These are phyloP conservation scores for Bhutanitis thaidina DNA, from an alignment of 2,888 invertebrate species.

Conservation along the genomic window DNA sequence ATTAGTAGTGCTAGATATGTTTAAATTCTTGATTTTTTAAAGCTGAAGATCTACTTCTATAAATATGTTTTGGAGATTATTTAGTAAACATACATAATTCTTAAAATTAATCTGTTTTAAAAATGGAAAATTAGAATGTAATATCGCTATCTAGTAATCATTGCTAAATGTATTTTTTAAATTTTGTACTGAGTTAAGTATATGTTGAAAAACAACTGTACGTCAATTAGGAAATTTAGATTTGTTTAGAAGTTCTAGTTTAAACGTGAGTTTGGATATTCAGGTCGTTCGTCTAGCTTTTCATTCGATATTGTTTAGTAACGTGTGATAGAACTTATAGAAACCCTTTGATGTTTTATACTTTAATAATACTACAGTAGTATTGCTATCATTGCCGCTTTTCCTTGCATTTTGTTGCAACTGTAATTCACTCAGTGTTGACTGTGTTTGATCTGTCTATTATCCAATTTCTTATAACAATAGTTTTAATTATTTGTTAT, in stretches of 20 bases:
- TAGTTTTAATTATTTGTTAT: no score
- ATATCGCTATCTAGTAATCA: conserved; percentile 10
- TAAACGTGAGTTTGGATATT: conserved; percentile 5
- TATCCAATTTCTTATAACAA: no score
- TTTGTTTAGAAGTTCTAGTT: conserved; percentile 10
- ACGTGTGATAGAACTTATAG: conserved; percentile 18
- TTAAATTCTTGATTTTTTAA: conserved; percentile 4
- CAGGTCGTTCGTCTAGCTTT: conserved; percentile 15
- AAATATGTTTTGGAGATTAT: conserved; percentile 1
- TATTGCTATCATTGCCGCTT: conserved; percentile 16
- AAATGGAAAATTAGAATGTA: conserved; percentile 11
- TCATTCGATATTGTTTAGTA: conserved; percentile 9
- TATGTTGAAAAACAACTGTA: neutral
- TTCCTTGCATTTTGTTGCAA: conserved; percentile 12
- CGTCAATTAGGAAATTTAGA: conserved; percentile 15
- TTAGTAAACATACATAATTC: conserved; percentile 3
- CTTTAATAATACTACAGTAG: conserved; percentile 9
- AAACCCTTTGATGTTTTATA: conserved; percentile 10
- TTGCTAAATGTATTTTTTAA: conserved; percentile 12
- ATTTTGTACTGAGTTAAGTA: neutral
- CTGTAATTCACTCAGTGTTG: conserved; percentile 12
- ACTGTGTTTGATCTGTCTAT: no score
- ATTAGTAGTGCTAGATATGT: conserved; percentile 50
- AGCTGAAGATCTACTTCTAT: neutral
- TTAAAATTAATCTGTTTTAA: conserved; percentile 7